Evolutionary conservation across 2,888 invertebrate genomes (phyloP).

Genomic region (Cataglyphis cursor): DNA sequence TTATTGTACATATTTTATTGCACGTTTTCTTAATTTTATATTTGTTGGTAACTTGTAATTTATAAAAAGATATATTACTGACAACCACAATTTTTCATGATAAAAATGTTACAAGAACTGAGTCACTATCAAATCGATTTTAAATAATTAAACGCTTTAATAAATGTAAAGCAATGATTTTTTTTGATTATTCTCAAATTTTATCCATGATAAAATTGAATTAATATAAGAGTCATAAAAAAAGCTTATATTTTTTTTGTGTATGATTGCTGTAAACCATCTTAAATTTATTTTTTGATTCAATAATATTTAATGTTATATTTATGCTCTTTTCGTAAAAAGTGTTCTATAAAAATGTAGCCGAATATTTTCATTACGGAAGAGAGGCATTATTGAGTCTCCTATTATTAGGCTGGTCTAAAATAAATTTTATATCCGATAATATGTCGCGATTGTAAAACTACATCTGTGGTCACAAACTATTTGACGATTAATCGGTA

Average conservation of each 20-base stretch:
- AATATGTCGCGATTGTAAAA: conserved; percentile 68
- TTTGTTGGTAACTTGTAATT: background rate
- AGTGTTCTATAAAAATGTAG: background rate
- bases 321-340: background rate
- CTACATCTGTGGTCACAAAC: conserved; percentile 68
- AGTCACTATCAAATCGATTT: background rate
- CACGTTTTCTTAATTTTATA: background rate
- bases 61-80: background rate
- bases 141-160: background rate
- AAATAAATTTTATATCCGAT: conserved; percentile 66
- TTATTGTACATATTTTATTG: background rate
- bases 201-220: background rate
- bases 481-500: conserved; percentile 61
- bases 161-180: background rate
- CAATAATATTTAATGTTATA: background rate
- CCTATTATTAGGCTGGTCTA: conserved; percentile 65
- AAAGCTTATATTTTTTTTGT: background rate
- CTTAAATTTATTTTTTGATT: background rate
- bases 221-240: conserved; percentile 1
- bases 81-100: background rate
- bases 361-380: conserved; percentile 44
- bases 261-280: background rate
- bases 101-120: background rate
- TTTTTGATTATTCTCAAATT: background rate
- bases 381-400: conserved; percentile 55